Percentiles rank a stretch among this genome's conserved stretches.
These are phyloP conservation scores for Drosophila bunnanda DNA, from an alignment of 2,888 invertebrate species.

Conservation along the genomic window DNA sequence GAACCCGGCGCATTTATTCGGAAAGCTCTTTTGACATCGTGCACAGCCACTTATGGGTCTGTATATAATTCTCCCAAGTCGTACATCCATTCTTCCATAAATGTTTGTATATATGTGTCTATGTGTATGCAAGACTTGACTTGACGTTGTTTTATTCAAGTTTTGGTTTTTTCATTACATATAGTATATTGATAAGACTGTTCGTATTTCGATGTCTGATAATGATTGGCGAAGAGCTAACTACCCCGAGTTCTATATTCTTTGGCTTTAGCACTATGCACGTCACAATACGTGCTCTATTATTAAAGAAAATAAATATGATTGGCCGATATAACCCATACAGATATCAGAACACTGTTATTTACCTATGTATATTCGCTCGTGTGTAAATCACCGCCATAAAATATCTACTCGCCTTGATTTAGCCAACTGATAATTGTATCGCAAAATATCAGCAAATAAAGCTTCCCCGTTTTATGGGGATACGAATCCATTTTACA, in stretches of 20 bases:
- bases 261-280: conserved; percentile 2
- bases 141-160: conserved; percentile 15
- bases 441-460: conserved; percentile 9
- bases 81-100: background rate
- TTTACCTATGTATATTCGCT: conserved; percentile 4
- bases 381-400: conserved; percentile 3
- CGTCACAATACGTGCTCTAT: conserved; percentile 16
- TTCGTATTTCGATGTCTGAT: conserved; percentile 23
- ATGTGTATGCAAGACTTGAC: too few species aligned
- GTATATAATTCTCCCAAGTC: conserved; percentile 18
- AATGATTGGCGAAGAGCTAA: conserved; percentile 12
- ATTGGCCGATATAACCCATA: conserved; percentile 13
- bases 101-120: background rate
- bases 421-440: conserved; percentile 21
- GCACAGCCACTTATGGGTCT: conserved; percentile 31
- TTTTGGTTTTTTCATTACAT: conserved; percentile 9
- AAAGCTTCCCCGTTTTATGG: conserved; percentile 11
- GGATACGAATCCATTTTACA: background rate
- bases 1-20: conserved; percentile 21
- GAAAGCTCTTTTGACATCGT: conserved; percentile 32
- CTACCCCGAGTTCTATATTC: background rate
- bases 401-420: conserved; percentile 15
- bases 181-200: conserved; percentile 19
- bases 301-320: background rate
- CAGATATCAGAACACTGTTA: conserved; percentile 4